Conservation (phyloP, 2,797 vertebrate genomes). For the Smutsia temminckii region DNA sequence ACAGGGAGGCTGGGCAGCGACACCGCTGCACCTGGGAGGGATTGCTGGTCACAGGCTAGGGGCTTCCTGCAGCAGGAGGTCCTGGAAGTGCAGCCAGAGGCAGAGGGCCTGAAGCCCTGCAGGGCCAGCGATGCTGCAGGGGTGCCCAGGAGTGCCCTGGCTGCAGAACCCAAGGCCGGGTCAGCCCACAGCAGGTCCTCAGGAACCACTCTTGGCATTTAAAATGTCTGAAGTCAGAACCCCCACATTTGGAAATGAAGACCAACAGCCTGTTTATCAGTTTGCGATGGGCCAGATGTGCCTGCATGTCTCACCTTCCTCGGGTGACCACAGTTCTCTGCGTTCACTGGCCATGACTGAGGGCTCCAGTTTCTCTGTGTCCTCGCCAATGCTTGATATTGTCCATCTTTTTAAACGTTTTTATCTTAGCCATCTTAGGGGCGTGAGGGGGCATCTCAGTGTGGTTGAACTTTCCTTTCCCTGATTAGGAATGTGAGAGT, state of each 20-base stretch:
- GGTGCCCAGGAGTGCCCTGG: neutral
- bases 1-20: neutral
- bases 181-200: neutral
- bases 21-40: neutral
- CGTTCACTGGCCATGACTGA: rapidly evolving
- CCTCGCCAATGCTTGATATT: neutral
- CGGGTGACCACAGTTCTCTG: neutral
- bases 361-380: neutral
- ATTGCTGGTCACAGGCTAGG: neutral
- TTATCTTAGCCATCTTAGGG: neutral
- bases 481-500: neutral
- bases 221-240: neutral
- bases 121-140: too few species aligned
- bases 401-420: neutral
- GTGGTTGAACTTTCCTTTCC: neutral
- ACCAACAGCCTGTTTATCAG: neutral
- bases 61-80: neutral
- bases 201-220: neutral
- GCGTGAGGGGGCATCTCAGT: neutral
- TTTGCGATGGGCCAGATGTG: neutral
- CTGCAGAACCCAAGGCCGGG: too few species aligned
- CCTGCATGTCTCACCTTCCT: neutral
- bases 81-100: neutral
- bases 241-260: neutral
- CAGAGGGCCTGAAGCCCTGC: neutral